Percentiles rank a stretch among this genome's conserved stretches.
phyloP scores from a whole-genome alignment of 2,888 invertebrate genomes.

The Gisinianus flammeolus region DNA sequence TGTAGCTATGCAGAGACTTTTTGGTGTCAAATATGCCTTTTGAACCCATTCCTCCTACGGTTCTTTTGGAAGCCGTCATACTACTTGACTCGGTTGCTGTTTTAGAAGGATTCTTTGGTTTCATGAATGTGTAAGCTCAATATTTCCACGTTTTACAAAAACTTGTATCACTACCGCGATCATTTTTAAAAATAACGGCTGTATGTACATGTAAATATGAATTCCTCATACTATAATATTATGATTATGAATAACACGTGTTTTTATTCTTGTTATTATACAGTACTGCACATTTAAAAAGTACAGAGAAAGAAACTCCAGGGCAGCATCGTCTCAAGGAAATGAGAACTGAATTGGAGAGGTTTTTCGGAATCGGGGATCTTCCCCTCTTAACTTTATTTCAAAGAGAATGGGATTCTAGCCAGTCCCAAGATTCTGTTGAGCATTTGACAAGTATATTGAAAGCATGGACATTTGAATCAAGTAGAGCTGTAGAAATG shows the following conservation, averaged over 20 bases:
- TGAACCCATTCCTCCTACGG: background rate
- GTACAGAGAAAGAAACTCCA: no score
- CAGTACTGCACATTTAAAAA: no score
- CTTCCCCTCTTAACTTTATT: background rate
- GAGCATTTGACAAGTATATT: background rate
- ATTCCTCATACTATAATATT: no score
- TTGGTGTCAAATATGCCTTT: background rate
- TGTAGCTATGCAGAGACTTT: background rate
- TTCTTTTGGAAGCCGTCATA: background rate
- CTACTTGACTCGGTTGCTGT: background rate
- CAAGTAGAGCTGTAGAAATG: background rate
- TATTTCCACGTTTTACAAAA: background rate
- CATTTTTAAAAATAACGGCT: no score
- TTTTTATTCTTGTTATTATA: no score
- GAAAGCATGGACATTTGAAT: background rate
- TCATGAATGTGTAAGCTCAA: constrained; percentile 8
- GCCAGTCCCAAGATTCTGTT: background rate
- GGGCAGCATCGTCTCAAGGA: background rate
- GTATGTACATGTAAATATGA: no score
- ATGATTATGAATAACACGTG: no score
- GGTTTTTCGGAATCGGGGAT: background rate
- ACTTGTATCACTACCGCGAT: background rate
- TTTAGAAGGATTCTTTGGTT: background rate
- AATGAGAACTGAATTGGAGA: background rate
- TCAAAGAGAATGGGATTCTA: background rate